Base-by-base conservation (phyloP, 2,113 vertebrate genomes). In the Semnornis frantzii region DNA sequence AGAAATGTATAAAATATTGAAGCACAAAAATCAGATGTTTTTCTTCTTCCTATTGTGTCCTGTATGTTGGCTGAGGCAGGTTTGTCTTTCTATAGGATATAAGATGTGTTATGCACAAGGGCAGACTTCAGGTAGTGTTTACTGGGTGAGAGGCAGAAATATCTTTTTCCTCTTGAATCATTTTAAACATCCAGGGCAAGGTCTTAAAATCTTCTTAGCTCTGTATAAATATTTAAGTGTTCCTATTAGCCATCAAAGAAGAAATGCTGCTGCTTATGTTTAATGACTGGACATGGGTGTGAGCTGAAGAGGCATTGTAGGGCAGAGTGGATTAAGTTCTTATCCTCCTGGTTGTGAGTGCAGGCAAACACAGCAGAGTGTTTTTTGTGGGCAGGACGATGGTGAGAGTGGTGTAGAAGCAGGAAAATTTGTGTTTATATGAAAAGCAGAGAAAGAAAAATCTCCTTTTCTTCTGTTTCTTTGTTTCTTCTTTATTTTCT, bases 11-110 rank as follows among this genome's bases (percentile, higher is more conserved):
- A 34, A 69, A 82, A 28, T 46, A 39, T 13, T 21, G 55, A 69
- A 31, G 31, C 30, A 18, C 18, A n/a, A 46, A 77, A 64, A 11
- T 39, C 8, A 18, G 20, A 3, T 8, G 7, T 15, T 50, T 50
- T 23, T 23, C 34, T 64, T 8, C 27, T 30, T 30, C 37, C n/a
- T 25, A 4, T 25, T 0, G 0, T 24, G n/a, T 44, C 21, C 19
- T 20, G 4, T 31, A 5, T 31, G 27, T 63, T 42, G 8, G 6
- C 21, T 52, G 54, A 39, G 70, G 23, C 9, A 31, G 9, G 6
- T 46, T 64, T 19, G 25, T 54, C 33, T 31, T 52, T 33, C 34
- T 23, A 0, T 8, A 3, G 57, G 57, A 14, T 33, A 42, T 42
- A 42, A 42, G 50, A 42, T 42, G 13, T 42, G 42, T 14, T 42